Percentiles rank a stretch among this genome's conserved stretches.
Evolutionary conservation across 2,113 vertebrate genomes (phyloP).

Genomic region (Clupea harengus): DNA sequence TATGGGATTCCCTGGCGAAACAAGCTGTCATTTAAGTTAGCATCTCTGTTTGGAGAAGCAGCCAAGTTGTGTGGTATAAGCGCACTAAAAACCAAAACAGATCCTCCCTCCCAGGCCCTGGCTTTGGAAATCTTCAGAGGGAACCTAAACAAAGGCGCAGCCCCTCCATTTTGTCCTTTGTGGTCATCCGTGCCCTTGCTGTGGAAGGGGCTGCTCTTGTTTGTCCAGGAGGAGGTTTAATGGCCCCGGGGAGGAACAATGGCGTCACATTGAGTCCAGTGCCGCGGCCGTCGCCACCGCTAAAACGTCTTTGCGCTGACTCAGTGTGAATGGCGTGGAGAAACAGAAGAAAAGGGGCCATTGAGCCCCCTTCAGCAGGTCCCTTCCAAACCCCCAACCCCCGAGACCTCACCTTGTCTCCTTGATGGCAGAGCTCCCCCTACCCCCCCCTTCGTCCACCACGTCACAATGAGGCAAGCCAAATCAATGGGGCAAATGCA

Average conservation of each 20-base stretch:
- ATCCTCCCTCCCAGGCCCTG: neutral
- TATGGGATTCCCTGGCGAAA: neutral
- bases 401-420: slow-evolving; percentile 7
- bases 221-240: slow-evolving; percentile 15
- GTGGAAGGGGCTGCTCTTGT: slow-evolving; percentile 15
- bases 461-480: slow-evolving; percentile 1
- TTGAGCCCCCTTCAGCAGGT: slow-evolving; percentile 6
- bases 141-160: slow-evolving; percentile 2
- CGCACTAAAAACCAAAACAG: neutral
- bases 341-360: slow-evolving; percentile 11
- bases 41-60: slow-evolving; percentile 7
- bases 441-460: neutral
- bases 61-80: neutral
- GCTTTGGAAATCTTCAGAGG: slow-evolving; percentile 2
- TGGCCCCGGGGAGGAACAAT: neutral
- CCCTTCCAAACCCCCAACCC: neutral
- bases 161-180: slow-evolving; percentile 9
- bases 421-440: slow-evolving; percentile 9
- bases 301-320: neutral
- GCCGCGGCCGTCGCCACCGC: neutral
- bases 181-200: slow-evolving; percentile 7
- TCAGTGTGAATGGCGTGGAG: slow-evolving; percentile 15
- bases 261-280: neutral
- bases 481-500: slow-evolving; percentile 14
- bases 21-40: slow-evolving; percentile 12